Percentiles rank a stretch among this genome's conserved stretches.
Conservation (phyloP, 2,797 vertebrate species). For the Limosa lapponica region DNA sequence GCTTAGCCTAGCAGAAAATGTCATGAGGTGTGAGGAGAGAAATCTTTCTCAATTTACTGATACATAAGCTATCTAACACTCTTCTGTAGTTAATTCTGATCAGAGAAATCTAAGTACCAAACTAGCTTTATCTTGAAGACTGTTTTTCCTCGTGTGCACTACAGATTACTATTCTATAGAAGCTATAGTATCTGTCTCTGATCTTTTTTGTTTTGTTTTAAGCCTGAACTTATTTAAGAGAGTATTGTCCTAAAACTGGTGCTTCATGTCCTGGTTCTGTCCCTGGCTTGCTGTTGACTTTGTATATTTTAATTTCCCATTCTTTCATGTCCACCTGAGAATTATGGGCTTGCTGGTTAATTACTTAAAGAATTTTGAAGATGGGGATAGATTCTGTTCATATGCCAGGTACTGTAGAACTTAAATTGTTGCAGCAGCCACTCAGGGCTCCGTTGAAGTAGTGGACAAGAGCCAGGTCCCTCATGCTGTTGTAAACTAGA, state of each 20-base stretch:
- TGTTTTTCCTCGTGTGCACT: rapidly evolving
- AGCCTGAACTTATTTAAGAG: not conserved
- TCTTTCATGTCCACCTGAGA: not conserved
- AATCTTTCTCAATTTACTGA: not conserved
- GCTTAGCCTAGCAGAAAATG: not conserved
- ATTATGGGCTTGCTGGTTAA: not conserved
- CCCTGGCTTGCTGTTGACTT: not conserved
- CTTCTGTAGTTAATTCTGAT: not conserved
- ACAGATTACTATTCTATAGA: not conserved
- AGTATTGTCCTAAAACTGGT: not conserved
- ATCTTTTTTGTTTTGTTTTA: not conserved
- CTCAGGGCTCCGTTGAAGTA: not conserved
- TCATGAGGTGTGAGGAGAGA: not conserved
- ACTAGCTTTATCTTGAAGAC: not conserved
- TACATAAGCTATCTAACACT: not conserved
- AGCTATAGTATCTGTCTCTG: rapidly evolving
- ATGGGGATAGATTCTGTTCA: not conserved
- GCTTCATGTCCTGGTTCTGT: not conserved
- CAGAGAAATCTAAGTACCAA: not conserved
- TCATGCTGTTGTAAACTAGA: not conserved
- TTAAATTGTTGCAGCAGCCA: not conserved
- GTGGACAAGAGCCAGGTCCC: not conserved
- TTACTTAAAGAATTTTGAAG: not conserved
- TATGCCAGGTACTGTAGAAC: not conserved
- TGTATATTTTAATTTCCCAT: not conserved